These are phyloP conservation scores for Apantesis nais DNA, from an alignment of 2,888 invertebrate genomes.

Conservation along the genomic window DNA sequence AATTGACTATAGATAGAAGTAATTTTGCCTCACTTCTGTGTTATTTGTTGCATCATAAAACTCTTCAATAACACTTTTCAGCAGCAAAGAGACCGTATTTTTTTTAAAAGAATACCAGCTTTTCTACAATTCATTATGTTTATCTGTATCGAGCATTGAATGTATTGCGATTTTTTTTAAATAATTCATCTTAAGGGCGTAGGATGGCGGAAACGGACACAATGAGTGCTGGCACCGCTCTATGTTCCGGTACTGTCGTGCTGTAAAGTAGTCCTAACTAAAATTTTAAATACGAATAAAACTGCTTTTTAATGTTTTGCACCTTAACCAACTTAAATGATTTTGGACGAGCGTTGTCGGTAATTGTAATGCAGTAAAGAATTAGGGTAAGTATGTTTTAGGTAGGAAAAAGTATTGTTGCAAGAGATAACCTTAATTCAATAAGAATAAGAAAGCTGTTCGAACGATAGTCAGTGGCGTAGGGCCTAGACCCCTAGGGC, in stretches of 20 bases:
- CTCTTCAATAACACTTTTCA: slow-evolving; percentile 8
- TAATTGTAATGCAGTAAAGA: no score
- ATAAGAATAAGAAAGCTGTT: no score
- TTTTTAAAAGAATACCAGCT: background rate
- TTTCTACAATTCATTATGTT: slow-evolving; percentile 26
- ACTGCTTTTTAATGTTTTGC: background rate
- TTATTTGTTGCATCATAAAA: slow-evolving; percentile 3
- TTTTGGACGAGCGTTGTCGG: no score
- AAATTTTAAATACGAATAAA: background rate
- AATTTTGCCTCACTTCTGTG: background rate
- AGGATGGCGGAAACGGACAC: slow-evolving; percentile 77
- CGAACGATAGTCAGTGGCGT: background rate
- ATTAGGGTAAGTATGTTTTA: no score
- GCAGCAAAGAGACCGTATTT: background rate
- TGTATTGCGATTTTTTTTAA: slow-evolving; percentile 34
- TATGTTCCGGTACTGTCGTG: slow-evolving; percentile 74
- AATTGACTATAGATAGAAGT: background rate
- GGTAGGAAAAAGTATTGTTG: background rate
- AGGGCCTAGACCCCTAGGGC: no score
- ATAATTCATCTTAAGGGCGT: slow-evolving; percentile 64
- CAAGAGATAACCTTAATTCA: background rate
- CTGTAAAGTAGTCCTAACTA: slow-evolving; percentile 24
- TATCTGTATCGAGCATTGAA: slow-evolving; percentile 32
- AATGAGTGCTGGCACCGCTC: slow-evolving; percentile 68
- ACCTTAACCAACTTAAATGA: no score